Evolutionary conservation across 2,113 vertebrate species (phyloP).

Genomic region (Ia io): DNA sequence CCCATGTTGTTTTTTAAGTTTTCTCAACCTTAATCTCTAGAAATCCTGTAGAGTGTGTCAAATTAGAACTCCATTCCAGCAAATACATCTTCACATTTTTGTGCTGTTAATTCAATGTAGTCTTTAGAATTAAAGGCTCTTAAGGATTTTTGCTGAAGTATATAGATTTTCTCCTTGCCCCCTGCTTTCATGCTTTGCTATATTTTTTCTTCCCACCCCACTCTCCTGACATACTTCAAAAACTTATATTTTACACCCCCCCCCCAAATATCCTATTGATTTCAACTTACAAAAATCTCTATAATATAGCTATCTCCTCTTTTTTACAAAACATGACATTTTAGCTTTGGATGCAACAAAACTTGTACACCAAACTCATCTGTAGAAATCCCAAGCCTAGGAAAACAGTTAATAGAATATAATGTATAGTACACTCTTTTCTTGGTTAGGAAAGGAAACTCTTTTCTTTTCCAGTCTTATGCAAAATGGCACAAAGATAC

Average conservation of each 20-base stretch:
- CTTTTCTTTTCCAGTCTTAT: not conserved
- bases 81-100: conserved; percentile 38
- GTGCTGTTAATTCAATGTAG: conserved; percentile 20
- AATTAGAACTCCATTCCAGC: conserved; percentile 41
- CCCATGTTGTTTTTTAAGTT: conserved; percentile 50
- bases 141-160: conserved; percentile 24
- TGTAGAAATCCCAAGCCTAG: conserved; percentile 2
- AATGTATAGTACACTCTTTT: not conserved
- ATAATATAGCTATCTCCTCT: not conserved
- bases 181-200: not conserved
- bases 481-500: not conserved
- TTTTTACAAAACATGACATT: conserved; percentile 7
- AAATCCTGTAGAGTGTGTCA: conserved; percentile 58
- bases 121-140: conserved; percentile 47
- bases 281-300: not conserved
- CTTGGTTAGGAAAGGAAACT: conserved; percentile 25
- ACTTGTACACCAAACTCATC: not conserved
- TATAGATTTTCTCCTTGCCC: conserved; percentile 11
- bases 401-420: not conserved
- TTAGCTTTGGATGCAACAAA: not conserved
- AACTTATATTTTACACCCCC: not conserved
- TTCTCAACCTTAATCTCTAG: conserved; percentile 57
- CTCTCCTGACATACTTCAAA: conserved; percentile 13
- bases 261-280: not conserved
- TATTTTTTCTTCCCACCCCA: not conserved